These are phyloP conservation scores for Ochotona curzoniae DNA, from an alignment of 2,113 vertebrate species.

Conservation along the genomic window DNA sequence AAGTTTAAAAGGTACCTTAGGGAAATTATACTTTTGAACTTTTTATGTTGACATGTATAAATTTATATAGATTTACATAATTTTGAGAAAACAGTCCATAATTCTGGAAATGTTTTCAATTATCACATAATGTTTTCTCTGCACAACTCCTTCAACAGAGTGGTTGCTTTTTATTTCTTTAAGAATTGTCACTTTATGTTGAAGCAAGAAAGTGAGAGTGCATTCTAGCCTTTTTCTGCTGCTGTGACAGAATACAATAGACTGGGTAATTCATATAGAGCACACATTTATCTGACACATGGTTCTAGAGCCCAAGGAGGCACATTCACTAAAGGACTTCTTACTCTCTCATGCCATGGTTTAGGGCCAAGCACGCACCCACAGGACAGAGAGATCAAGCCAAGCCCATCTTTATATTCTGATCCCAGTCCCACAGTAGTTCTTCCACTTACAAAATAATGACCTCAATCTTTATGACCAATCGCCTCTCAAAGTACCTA, in stretches of 20 bases:
- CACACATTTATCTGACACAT: neutral
- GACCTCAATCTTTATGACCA: neutral
- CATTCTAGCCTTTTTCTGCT: neutral
- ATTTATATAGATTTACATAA: neutral
- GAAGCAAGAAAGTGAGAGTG: neutral
- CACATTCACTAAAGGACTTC: neutral
- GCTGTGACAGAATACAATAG: neutral
- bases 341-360: neutral
- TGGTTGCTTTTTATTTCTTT: neutral
- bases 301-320: neutral
- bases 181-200: neutral
- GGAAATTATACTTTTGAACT: neutral
- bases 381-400: neutral
- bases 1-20: neutral
- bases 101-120: slow-evolving; percentile 17
- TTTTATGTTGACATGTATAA: neutral
- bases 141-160: neutral
- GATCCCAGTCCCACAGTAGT: neutral
- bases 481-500: neutral
- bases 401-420: neutral
- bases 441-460: neutral
- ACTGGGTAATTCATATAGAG: too few species aligned
- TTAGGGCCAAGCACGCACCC: neutral
- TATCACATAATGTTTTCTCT: slow-evolving; percentile 15
- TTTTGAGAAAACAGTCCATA: slow-evolving; percentile 7